These are phyloP conservation scores for Pyrochroa serraticornis DNA, from an alignment of 2,888 invertebrate genomes.

Conservation along the genomic window DNA sequence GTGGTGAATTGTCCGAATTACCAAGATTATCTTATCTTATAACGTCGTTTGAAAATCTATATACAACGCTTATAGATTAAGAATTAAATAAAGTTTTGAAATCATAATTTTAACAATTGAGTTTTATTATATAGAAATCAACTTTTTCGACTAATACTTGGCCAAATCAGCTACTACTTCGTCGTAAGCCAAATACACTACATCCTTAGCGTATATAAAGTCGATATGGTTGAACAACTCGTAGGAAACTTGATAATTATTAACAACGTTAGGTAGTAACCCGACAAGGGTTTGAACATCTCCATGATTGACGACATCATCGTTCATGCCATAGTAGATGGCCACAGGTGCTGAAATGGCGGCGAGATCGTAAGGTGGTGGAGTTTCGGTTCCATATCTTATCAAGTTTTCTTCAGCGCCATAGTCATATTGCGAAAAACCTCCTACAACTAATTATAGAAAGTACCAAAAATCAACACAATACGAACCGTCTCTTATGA, in stretches of 20 bases:
- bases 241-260: neutral
- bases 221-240: slow-evolving; percentile 13
- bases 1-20: no score
- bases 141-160: neutral
- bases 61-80: no score
- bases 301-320: slow-evolving; percentile 35
- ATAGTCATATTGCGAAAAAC: slow-evolving; percentile 18
- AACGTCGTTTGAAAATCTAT: no score
- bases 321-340: slow-evolving; percentile 12
- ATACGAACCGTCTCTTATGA: slow-evolving; percentile 1
- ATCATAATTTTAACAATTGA: no score
- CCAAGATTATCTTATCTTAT: no score
- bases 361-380: slow-evolving; percentile 19
- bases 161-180: slow-evolving; percentile 9
- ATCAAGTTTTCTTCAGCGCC: slow-evolving; percentile 14
- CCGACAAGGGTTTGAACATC: slow-evolving; percentile 1
- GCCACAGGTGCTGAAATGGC: slow-evolving; percentile 17
- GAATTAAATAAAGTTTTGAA: no score
- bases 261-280: slow-evolving; percentile 9
- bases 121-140: no score
- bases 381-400: slow-evolving; percentile 11
- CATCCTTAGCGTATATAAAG: slow-evolving; percentile 16
- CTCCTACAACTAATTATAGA: slow-evolving; percentile 63
- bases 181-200: slow-evolving; percentile 4
- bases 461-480: slow-evolving; percentile 61